Base-by-base conservation (phyloP, 2,113 vertebrate genomes). In the Oreotrochilus melanogaster region DNA sequence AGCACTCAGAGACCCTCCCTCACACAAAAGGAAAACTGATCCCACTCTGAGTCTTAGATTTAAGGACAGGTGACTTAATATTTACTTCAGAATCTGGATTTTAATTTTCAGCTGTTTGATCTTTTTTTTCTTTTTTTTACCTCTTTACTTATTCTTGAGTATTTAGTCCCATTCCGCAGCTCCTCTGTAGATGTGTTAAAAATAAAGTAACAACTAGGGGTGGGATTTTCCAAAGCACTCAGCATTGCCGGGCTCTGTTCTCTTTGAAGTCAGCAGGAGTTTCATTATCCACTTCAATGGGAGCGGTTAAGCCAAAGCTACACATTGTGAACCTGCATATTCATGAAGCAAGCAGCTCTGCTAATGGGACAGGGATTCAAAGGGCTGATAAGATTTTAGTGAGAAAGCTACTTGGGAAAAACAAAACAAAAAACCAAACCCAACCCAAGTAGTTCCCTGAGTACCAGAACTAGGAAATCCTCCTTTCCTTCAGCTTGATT, bases 201-300 rank as follows among this genome's bases (percentile, higher is more conserved):
- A 95, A 88, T 60, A 92, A 96, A 96, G 86, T 78, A 93, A 94
- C 88, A 97, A 83, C 82, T 62, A 92, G 67, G 88, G 92, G 92
- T 90, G 90, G 96, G 95, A 96, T 96, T 97, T 97, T 96, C 92
- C 92, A 90, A 96, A 95, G 93, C 72, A 39, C 61, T 90, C 71
- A 4, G 74, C 69, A n/a, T 78, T 4, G 71, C 69, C 88, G 71
- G 74, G 30, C 86, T 91, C 74, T 65, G 24, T 90, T 88, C 92
- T 80, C 88, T 96, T 95, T 97, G 96, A 95, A 96, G 95, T 96
- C 94, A 90, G 92, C 78, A 92, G 92, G 93, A 96, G 75, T 94
- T 97, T 94, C 84, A 93, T 96, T 90, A 96, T 85, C 88, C 39
- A 74, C 93, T 93, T 97, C 93, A 93, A 45, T 80, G 88, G 88